Conservation (phyloP, 1,140 invertebrate genomes). For the Thaumatotibia leucotreta region DNA sequence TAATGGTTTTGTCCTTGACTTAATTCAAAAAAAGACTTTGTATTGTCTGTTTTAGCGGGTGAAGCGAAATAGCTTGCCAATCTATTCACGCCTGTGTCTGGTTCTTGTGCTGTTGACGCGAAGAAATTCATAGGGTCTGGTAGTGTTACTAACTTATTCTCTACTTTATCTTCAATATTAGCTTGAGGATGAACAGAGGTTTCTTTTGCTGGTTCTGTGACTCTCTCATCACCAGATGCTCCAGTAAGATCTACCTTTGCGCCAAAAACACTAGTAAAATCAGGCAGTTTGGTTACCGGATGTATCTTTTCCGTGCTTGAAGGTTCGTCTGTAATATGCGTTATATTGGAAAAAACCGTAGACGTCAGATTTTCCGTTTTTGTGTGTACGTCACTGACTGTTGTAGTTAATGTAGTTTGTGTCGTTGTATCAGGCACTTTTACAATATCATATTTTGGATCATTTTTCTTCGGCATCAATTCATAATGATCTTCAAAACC, state of each 20-base stretch:
- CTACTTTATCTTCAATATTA: background rate
- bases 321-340: background rate
- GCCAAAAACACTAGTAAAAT: background rate
- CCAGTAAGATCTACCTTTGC: background rate
- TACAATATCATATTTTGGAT: constrained; percentile 14
- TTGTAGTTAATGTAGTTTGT: constrained; percentile 27
- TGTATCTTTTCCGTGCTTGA: background rate
- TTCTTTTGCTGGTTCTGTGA: constrained; percentile 12
- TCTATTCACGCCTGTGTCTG: constrained; percentile 36
- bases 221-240: background rate
- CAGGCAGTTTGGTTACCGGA: background rate
- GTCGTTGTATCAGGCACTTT: constrained; percentile 40
- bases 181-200: background rate
- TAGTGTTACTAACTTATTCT: constrained; percentile 9
- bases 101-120: constrained; percentile 18
- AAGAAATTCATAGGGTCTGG: constrained; percentile 53
- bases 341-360: background rate
- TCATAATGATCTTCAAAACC: constrained; percentile 60
- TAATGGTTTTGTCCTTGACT: constrained; percentile 69
- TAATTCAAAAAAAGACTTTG: constrained; percentile 73
- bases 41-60: constrained; percentile 46
- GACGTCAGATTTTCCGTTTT: background rate
- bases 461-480: constrained; percentile 25
- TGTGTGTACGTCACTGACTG: constrained; percentile 14
- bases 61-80: constrained; percentile 60